A percentile compares a stretch with the other conserved stretches of the same genome.
Conservation (phyloP, 2,888 invertebrate genomes). For the Coenonympha glycerion region DNA sequence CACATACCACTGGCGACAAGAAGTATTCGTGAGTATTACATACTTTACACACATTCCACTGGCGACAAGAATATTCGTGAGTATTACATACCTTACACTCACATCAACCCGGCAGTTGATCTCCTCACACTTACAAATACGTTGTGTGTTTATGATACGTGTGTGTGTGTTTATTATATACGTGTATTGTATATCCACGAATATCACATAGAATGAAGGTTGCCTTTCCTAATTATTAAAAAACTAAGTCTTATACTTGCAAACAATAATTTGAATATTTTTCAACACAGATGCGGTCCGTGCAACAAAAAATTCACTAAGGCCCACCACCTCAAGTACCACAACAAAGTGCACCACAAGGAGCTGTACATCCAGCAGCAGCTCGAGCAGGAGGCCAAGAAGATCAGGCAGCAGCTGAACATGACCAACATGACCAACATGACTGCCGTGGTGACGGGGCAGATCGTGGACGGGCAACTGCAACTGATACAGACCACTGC, state of each 20-base stretch:
- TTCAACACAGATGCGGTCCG: conserved; percentile 48
- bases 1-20: too few relatives aligned
- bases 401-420: conserved; percentile 61
- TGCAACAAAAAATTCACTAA: conserved; percentile 75
- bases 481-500: conserved; percentile 48
- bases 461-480: conserved; percentile 62
- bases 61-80: too few relatives aligned
- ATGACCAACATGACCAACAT: conserved; percentile 53
- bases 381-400: conserved; percentile 64
- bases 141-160: too few relatives aligned
- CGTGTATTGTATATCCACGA: too few relatives aligned
- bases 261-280: background rate
- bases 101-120: too few relatives aligned
- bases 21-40: too few relatives aligned
- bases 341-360: conserved; percentile 74
- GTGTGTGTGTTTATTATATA: too few relatives aligned
- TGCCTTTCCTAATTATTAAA: too few relatives aligned
- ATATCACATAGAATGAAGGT: too few relatives aligned
- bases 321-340: conserved; percentile 70
- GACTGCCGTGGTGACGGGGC: conserved; percentile 56
- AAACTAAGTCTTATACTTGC: background rate
- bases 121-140: too few relatives aligned
- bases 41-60: too few relatives aligned
- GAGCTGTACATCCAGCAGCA: conserved; percentile 67
- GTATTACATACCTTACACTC: too few relatives aligned